Conservation (phyloP, 2,113 vertebrate genomes). For the Psammodynastes pulverulentus region DNA sequence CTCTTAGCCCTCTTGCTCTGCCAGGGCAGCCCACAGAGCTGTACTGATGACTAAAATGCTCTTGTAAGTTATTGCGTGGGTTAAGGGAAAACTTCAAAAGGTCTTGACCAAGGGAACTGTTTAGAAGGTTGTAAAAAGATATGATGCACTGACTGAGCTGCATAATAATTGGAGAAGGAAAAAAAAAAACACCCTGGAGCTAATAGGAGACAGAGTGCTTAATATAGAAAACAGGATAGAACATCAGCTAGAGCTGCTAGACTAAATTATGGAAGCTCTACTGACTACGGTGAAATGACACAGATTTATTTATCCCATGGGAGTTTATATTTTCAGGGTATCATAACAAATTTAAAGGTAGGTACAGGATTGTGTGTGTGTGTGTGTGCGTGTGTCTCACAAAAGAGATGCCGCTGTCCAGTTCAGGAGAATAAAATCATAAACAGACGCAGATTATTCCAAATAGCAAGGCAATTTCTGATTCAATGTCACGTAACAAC, state of each 20-base stretch:
- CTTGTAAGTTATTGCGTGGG: background rate
- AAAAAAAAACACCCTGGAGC: background rate
- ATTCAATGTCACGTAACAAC: background rate
- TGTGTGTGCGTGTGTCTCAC: background rate
- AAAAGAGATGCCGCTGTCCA: background rate
- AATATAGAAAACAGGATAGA: background rate
- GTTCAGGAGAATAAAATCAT: background rate
- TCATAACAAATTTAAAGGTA: background rate
- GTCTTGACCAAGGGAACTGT: background rate
- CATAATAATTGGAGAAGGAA: background rate
- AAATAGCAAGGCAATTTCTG: slow-evolving; percentile 1
- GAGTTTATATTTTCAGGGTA: background rate
- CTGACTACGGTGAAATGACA: background rate
- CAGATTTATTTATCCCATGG: background rate
- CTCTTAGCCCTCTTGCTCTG: background rate
- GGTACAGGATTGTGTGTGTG: background rate
- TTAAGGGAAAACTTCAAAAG: background rate
- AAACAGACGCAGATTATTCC: background rate
- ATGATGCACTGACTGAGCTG: background rate
- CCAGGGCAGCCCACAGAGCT: background rate
- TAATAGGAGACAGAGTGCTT: background rate
- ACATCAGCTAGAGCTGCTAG: background rate
- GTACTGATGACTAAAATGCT: background rate
- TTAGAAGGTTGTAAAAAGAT: background rate
- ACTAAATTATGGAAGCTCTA: background rate